Evolutionary conservation across 1,140 invertebrate genomes (phyloP).

Genomic region (Rhagoletis pomonella): DNA sequence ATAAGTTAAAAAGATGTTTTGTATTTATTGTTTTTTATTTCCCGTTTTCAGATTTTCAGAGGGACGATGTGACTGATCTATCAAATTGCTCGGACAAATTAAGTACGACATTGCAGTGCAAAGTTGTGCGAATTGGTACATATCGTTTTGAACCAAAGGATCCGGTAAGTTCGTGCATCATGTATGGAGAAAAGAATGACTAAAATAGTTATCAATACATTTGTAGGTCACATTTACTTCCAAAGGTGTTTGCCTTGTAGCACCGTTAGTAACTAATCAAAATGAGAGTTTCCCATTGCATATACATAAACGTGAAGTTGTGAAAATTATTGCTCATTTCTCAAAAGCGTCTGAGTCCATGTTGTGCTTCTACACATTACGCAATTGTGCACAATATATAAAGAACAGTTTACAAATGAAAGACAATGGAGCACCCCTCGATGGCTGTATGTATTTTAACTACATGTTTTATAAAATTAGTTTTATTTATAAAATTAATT

Average conservation of each 20-base stretch:
- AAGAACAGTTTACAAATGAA: slow-evolving; percentile 82
- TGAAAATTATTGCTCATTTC: slow-evolving; percentile 85
- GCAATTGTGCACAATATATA: slow-evolving; percentile 80
- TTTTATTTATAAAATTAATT: no score
- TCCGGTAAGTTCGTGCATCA: slow-evolving; percentile 75
- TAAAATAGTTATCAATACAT: slow-evolving; percentile 42
- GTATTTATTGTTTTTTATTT: background rate
- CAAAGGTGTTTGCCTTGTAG: slow-evolving; percentile 80
- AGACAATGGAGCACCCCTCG: slow-evolving; percentile 61
- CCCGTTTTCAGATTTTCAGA: slow-evolving; percentile 63
- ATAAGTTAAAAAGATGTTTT: no score
- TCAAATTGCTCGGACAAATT: slow-evolving; percentile 62
- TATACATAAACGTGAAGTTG: slow-evolving; percentile 80
- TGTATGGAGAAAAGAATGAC: background rate
- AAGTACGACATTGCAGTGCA: slow-evolving; percentile 78
- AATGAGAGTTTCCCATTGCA: slow-evolving; percentile 77
- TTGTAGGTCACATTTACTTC: slow-evolving; percentile 79
- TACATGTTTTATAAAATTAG: no score
- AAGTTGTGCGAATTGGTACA: slow-evolving; percentile 86
- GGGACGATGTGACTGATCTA: slow-evolving; percentile 66
- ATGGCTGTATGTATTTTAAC: slow-evolving; percentile 61
- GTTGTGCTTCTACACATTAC: slow-evolving; percentile 85
- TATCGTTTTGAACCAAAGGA: slow-evolving; percentile 83
- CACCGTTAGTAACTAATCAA: slow-evolving; percentile 80
- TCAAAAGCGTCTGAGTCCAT: slow-evolving; percentile 81